A percentile compares a stretch with the other conserved stretches of the same genome.
phyloP scores from a whole-genome alignment of 2,797 vertebrate species.

The Helarctos malayanus region DNA sequence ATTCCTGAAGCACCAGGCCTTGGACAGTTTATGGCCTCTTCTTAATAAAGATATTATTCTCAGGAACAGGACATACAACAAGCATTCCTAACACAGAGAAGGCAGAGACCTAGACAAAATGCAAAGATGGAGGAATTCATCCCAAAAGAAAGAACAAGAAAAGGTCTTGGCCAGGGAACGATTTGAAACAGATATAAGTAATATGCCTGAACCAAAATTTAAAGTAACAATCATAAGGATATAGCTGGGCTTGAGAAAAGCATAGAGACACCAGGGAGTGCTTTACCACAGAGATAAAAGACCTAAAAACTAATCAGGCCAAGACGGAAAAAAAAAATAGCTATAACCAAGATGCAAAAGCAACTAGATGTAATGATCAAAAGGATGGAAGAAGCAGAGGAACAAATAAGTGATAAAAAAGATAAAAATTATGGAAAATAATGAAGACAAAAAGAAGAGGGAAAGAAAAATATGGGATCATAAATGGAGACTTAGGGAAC shows the following conservation, averaged over 20 bases:
- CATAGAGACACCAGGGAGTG: not conserved
- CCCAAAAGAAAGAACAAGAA: not conserved
- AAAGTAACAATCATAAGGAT: not conserved
- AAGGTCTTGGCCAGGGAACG: not conserved
- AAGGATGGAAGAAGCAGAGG: not conserved
- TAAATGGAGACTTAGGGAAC: not conserved
- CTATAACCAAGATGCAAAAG: not conserved
- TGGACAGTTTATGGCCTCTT: not conserved
- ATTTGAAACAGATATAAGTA: not conserved
- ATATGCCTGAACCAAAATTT: not conserved
- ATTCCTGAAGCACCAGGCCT: not conserved
- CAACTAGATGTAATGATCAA: not conserved
- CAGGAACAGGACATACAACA: not conserved
- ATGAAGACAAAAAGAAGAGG: not conserved
- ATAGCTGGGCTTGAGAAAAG: not conserved
- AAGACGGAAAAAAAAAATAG: not conserved
- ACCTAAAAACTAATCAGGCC: not conserved
- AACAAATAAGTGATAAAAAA: not conserved
- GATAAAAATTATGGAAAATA: not conserved
- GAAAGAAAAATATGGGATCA: not conserved
- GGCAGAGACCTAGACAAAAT: not conserved
- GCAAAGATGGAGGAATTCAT: not conserved
- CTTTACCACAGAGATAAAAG: not conserved
- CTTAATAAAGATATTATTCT: not conserved
- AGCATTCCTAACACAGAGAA: not conserved